Evolutionary conservation across 2,113 vertebrate species (phyloP).

Genomic region (Rhinolophus ferrumequinum): DNA sequence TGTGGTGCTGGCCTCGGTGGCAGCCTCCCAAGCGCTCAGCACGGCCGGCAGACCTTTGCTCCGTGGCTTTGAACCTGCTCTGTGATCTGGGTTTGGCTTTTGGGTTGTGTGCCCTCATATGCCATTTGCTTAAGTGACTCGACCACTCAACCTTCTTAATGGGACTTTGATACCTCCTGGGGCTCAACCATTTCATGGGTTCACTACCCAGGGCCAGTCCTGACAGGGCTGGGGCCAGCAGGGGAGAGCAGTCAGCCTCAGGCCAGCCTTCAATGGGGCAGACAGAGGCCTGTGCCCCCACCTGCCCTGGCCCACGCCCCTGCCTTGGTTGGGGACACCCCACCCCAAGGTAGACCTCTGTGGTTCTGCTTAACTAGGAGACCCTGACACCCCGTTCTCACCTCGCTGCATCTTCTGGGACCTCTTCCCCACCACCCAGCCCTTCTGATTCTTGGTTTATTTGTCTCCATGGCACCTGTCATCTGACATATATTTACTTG

Average conservation of each 20-base stretch:
- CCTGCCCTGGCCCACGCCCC: neutral
- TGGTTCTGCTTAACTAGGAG: neutral
- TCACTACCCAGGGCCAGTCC: neutral
- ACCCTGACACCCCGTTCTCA: neutral
- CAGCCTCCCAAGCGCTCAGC: fast-evolving
- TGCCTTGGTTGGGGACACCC: neutral
- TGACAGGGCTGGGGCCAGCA: neutral
- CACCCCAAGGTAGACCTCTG: neutral
- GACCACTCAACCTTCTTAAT: neutral
- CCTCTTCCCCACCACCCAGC: neutral
- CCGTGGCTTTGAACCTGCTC: neutral
- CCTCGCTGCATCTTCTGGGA: neutral
- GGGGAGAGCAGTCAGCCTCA: neutral
- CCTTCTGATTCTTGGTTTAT: neutral
- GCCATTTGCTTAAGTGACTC: neutral
- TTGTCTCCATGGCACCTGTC: neutral
- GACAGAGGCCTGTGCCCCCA: neutral
- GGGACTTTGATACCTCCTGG: neutral
- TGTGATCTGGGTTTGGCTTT: neutral
- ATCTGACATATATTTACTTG: neutral
- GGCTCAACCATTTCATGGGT: neutral
- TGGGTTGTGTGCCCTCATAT: neutral
- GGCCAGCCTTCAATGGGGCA: neutral
- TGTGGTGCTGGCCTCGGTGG: neutral
- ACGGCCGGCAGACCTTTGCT: neutral